Conservation (phyloP, 2,113 vertebrate genomes). For the Columba janthina region DNA sequence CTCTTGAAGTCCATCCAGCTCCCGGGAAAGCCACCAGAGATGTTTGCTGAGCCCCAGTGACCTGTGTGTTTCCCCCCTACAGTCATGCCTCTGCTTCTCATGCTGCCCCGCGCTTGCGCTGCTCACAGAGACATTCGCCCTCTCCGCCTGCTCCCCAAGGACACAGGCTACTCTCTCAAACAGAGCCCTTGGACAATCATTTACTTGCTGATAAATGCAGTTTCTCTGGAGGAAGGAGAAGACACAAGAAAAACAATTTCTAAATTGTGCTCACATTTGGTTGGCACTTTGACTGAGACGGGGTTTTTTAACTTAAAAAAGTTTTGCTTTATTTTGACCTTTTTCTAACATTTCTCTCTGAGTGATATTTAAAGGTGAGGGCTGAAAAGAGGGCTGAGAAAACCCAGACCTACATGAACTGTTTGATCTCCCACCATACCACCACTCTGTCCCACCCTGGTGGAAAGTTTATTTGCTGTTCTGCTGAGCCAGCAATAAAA, state of each 20-base stretch:
- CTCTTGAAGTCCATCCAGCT: neutral
- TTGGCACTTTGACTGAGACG: neutral
- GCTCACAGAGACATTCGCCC: neutral
- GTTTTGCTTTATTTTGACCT: neutral
- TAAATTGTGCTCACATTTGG: neutral
- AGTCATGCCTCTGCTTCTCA: neutral
- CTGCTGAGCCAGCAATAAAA: neutral
- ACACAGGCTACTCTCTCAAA: neutral
- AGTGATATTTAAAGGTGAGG: neutral
- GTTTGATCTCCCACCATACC: neutral
- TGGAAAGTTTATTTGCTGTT: neutral
- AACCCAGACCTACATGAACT: neutral
- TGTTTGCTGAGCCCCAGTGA: neutral
- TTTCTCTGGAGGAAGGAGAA: neutral
- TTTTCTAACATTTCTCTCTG: neutral
- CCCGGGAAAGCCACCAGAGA: neutral
- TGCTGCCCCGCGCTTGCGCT: accelerated
- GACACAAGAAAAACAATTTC: neutral
- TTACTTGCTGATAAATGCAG: neutral
- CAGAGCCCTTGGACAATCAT: constrained; percentile 30
- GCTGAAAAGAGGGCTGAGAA: neutral
- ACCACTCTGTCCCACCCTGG: accelerated
- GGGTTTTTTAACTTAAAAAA: neutral
- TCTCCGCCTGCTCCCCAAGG: constrained; percentile 20
- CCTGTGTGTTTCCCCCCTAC: accelerated